Conservation (phyloP, 1,140 invertebrate species). For the Drosophila punjabiensis region DNA sequence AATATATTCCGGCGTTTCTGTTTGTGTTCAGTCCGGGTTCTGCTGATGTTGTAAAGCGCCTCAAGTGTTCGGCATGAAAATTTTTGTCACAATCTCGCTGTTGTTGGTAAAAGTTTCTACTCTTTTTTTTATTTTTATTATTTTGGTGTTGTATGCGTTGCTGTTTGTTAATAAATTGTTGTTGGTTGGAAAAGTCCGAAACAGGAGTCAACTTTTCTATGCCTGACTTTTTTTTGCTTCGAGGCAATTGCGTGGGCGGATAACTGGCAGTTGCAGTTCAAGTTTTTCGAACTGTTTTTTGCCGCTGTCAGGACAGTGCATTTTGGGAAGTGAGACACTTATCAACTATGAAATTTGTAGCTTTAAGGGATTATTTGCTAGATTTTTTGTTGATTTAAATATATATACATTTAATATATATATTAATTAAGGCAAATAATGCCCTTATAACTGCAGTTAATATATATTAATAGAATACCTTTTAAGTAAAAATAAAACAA, state of each 20-base stretch:
- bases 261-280: conserved; percentile 29
- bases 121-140: conserved; percentile 12
- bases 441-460: no score
- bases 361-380: conserved; percentile 4
- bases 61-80: conserved; percentile 47
- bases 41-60: conserved; percentile 47
- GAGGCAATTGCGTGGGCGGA: conserved; percentile 29
- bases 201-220: conserved; percentile 53
- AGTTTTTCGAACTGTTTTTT: conserved; percentile 17
- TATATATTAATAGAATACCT: no score
- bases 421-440: no score
- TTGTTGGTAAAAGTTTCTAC: conserved; percentile 31
- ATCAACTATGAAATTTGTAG: conserved; percentile 4
- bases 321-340: not conserved
- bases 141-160: conserved; percentile 4
- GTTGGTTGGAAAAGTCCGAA: conserved; percentile 41
- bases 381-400: not conserved
- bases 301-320: conserved; percentile 3
- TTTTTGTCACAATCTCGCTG: conserved; percentile 68
- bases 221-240: conserved; percentile 14
- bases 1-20: conserved; percentile 37
- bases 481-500: not conserved
- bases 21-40: conserved; percentile 25
- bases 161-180: conserved; percentile 42
- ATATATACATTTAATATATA: not conserved